phyloP scores from a whole-genome alignment of 1,140 invertebrate genomes.

The Psilanteris sp. region DNA sequence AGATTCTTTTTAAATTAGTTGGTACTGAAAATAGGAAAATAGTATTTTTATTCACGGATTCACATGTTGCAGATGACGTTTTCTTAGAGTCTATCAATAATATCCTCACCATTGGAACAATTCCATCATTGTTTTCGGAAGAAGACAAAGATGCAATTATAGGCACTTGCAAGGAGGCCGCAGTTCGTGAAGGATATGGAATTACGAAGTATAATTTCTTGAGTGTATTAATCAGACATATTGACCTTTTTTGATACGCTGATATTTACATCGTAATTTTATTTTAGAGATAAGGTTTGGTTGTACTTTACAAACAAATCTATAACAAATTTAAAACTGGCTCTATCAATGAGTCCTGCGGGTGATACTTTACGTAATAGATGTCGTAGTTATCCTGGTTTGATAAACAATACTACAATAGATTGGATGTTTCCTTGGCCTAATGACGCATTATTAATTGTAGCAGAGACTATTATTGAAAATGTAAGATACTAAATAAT shows the following conservation, averaged over 20 bases:
- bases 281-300: conserved; percentile 87
- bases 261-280: too few relatives aligned
- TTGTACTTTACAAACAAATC: conserved; percentile 90
- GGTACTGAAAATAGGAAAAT: conserved; percentile 89
- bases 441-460: conserved; percentile 90
- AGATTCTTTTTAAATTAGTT: conserved; percentile 85
- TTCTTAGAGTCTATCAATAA: conserved; percentile 95
- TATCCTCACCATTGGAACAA: conserved; percentile 91
- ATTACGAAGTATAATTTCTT: conserved; percentile 87
- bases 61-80: conserved; percentile 88
- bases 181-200: conserved; percentile 84
- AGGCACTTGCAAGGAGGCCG: conserved; percentile 83
- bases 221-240: too few relatives aligned
- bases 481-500: too few relatives aligned
- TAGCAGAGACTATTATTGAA: conserved; percentile 89
- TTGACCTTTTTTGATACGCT: too few relatives aligned
- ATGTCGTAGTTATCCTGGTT: conserved; percentile 94
- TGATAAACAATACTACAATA: conserved; percentile 95
- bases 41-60: conserved; percentile 91
- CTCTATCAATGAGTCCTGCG: conserved; percentile 93
- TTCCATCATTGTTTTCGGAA: conserved; percentile 90
- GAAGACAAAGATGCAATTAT: conserved; percentile 92
- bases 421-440: conserved; percentile 97
- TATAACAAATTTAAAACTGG: conserved; percentile 91
- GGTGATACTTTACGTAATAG: conserved; percentile 89